Evolutionary conservation across 2,797 vertebrate genomes (phyloP).

Genomic region (Acanthurus leucopareius): DNA sequence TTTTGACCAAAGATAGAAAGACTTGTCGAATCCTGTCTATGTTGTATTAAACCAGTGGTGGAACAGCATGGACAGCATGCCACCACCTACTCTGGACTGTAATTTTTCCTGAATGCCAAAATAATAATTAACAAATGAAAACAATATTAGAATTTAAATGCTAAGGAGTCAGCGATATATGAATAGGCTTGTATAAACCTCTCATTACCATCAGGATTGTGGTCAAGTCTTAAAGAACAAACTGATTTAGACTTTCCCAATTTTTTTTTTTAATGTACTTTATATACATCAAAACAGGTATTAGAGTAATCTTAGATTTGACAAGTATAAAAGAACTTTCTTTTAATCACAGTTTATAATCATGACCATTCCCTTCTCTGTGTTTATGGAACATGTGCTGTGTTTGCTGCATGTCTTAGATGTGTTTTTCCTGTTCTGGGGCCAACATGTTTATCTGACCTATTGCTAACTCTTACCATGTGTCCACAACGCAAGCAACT

Average conservation of each 20-base stretch:
- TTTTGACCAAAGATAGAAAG: not conserved
- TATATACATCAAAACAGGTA: not conserved
- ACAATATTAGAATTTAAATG: not conserved
- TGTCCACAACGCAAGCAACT: slow-evolving; percentile 49
- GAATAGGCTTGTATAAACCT: not conserved
- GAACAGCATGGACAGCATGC: not conserved
- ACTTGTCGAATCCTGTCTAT: not conserved
- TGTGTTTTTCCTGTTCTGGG: slow-evolving; percentile 38
- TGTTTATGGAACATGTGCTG: slow-evolving; percentile 18
- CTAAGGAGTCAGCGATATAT: not conserved
- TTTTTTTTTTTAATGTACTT: not conserved
- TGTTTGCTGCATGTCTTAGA: slow-evolving; percentile 45
- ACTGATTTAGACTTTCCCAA: not conserved
- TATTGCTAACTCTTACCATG: slow-evolving; percentile 67
- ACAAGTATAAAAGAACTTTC: not conserved
- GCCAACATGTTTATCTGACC: slow-evolving; percentile 62
- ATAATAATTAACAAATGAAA: not conserved
- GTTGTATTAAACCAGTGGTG: too few relatives aligned
- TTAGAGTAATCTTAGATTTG: not conserved
- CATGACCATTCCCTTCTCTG: slow-evolving; percentile 17
- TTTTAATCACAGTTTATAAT: not conserved
- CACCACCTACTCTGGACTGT: too few relatives aligned
- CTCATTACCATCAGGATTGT: not conserved
- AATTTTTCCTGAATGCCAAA: not conserved
- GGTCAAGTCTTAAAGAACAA: not conserved